Evolutionary conservation across 2,797 vertebrate genomes (phyloP).

Genomic region (Girardinus metallicus): DNA sequence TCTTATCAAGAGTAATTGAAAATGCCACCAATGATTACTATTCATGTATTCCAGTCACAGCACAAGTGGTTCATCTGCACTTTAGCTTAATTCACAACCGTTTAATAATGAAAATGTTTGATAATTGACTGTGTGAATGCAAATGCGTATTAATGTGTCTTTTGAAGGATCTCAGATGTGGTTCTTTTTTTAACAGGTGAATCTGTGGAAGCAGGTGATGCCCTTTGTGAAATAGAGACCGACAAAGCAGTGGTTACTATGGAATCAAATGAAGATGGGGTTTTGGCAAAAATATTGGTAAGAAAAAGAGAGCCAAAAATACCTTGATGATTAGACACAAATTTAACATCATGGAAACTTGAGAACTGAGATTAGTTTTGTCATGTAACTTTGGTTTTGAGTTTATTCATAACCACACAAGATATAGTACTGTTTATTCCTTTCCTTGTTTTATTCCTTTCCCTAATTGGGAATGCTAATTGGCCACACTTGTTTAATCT

Average conservation of each 20-base stretch:
- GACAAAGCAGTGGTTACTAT: conserved; percentile 96
- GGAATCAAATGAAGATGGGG: conserved; percentile 95
- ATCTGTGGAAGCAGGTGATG: conserved; percentile 88
- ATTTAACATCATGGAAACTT: conserved; percentile 5
- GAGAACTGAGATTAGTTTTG: neutral
- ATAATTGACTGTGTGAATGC: neutral
- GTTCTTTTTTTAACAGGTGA: conserved; percentile 85
- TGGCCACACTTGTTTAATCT: conserved; percentile 56
- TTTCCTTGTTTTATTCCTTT: conserved; percentile 4
- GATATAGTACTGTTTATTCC: neutral
- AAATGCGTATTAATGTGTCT: neutral
- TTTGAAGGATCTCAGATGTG: neutral
- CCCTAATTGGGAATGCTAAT: conserved; percentile 37
- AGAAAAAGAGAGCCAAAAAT: conserved; percentile 71
- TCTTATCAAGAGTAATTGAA: conserved; percentile 9
- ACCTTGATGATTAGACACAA: conserved; percentile 1
- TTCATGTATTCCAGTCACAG: conserved; percentile 8
- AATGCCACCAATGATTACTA: conserved; percentile 1
- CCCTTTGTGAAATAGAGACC: conserved; percentile 96
- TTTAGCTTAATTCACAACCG: conserved; percentile 8
- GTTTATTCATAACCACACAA: neutral
- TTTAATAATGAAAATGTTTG: neutral
- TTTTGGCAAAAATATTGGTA: conserved; percentile 97
- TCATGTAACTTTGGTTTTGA: neutral
- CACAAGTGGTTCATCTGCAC: conserved; percentile 17